Evolutionary conservation across 1,140 invertebrate species (phyloP).

Genomic region (Oedothorax gibbosus): DNA sequence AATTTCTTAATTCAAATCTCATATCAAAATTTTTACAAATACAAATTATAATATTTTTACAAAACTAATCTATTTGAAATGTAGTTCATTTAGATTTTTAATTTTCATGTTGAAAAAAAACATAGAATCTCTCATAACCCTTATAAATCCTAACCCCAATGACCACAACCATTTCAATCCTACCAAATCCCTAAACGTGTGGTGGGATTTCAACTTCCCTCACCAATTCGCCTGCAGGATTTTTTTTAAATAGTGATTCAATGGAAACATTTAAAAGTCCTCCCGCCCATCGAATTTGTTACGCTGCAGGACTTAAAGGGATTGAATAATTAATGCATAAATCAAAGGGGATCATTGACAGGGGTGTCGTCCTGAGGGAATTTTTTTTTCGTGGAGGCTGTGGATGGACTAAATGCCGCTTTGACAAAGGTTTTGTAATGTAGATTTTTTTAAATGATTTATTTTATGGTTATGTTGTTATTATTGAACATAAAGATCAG

Average conservation of each 20-base stretch:
- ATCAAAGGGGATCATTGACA: slow-evolving; percentile 22
- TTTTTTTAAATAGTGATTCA: neutral
- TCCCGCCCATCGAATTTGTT: slow-evolving; percentile 35
- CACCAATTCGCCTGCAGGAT: slow-evolving; percentile 2
- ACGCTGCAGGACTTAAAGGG: slow-evolving; percentile 34
- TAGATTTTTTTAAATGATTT: no score
- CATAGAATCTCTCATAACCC: no score
- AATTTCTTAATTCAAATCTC: no score
- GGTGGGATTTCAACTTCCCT: slow-evolving; percentile 25
- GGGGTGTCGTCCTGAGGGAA: neutral
- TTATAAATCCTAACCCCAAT: neutral
- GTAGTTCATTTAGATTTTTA: no score
- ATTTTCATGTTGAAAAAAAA: no score
- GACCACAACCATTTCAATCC: slow-evolving; percentile 29
- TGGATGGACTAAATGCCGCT: neutral
- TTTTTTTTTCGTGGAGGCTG: neutral
- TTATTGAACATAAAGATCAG: no score
- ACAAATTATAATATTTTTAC: no score
- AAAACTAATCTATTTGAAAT: no score
- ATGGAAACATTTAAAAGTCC: slow-evolving; percentile 1
- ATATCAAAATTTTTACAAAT: no score
- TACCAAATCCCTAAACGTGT: slow-evolving; percentile 11
- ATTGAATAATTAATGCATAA: slow-evolving; percentile 59
- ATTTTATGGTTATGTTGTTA: no score
- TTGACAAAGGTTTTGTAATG: neutral